Conservation (phyloP, 2,113 vertebrate genomes). For the Poecile atricapillus region DNA sequence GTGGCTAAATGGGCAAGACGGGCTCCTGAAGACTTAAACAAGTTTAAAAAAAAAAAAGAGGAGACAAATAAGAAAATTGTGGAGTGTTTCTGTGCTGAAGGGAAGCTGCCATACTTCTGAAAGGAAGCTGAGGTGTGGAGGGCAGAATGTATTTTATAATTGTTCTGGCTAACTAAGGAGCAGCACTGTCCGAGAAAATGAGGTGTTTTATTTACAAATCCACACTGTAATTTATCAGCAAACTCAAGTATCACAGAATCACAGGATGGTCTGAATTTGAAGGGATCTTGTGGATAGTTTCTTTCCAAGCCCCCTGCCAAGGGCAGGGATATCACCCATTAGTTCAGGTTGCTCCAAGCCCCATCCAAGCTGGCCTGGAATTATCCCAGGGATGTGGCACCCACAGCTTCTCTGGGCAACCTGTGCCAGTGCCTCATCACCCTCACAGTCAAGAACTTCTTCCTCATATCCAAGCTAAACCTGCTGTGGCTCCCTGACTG, state of each 20-base stretch:
- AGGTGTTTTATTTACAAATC: background rate
- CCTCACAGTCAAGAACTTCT: background rate
- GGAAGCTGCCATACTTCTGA: background rate
- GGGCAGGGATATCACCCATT: background rate
- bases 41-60: constrained; percentile 28
- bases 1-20: constrained; percentile 65
- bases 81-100: constrained; percentile 23
- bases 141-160: background rate
- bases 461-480: background rate
- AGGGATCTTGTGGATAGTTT: accelerated
- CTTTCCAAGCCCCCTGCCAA: background rate
- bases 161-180: background rate
- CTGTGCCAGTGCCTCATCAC: background rate
- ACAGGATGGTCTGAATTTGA: background rate
- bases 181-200: background rate
- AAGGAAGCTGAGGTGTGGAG: background rate
- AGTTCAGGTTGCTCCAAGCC: background rate
- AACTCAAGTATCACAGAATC: background rate
- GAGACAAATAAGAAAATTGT: constrained; percentile 61
- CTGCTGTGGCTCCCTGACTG: background rate
- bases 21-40: constrained; percentile 72
- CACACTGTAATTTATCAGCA: background rate
- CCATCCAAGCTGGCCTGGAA: background rate
- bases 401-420: background rate
- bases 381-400: background rate